phyloP scores from a whole-genome alignment of 2,888 invertebrate species.

The Lithophane leautieri region DNA sequence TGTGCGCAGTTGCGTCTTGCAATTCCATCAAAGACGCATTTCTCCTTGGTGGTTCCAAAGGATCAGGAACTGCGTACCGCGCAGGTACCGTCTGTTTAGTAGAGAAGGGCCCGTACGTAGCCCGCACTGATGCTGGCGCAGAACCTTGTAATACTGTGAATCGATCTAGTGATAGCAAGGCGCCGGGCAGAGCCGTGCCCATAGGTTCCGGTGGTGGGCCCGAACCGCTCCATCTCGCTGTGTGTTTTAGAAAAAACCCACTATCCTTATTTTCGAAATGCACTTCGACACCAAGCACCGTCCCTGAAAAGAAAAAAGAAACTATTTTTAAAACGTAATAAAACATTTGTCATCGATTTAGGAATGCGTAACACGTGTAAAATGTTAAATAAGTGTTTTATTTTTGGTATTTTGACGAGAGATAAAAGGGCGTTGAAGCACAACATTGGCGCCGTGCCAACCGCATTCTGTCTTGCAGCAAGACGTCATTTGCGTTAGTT shows the following conservation, averaged over 20 bases:
- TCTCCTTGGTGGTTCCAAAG: constrained; percentile 91
- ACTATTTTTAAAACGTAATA: constrained; percentile 69
- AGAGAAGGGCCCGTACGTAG: constrained; percentile 98
- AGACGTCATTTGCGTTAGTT: constrained; percentile 74
- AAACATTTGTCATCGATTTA: constrained; percentile 68
- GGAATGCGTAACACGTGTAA: constrained; percentile 77
- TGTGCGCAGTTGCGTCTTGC: constrained; percentile 93
- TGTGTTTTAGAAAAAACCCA: constrained; percentile 96
- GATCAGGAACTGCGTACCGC: constrained; percentile 96
- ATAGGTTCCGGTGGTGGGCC: constrained; percentile 87
- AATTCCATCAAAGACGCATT: constrained; percentile 90
- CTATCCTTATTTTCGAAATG: constrained; percentile 98
- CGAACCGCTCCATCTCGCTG: constrained; percentile 92
- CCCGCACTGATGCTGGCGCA: constrained; percentile 97
- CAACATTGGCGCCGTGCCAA: constrained; percentile 83
- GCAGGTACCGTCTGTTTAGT: constrained; percentile 98
- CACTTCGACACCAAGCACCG: constrained; percentile 94
- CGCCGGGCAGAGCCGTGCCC: constrained; percentile 90
- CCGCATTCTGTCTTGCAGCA: constrained; percentile 78
- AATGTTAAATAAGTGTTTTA: constrained; percentile 82
- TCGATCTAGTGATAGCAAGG: constrained; percentile 95
- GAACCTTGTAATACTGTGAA: constrained; percentile 98
- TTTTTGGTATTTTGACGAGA: constrained; percentile 78
- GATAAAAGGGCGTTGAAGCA: constrained; percentile 83
- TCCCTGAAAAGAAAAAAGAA: constrained; percentile 90